Base-by-base conservation (phyloP, 2,888 invertebrate genomes). In the Phyto melanocephala region DNA sequence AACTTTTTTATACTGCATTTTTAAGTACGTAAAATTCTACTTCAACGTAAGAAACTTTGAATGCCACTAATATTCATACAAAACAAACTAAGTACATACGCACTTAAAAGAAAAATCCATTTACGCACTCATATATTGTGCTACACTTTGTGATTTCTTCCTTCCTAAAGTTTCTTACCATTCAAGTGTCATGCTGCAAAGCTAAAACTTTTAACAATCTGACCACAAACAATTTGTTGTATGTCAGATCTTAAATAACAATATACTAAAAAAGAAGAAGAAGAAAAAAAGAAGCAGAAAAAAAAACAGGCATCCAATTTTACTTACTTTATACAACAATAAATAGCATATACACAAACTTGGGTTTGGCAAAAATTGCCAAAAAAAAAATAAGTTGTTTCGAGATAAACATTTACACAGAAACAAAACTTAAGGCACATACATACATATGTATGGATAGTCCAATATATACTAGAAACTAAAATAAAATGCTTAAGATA, bases 211-310 rank as follows among this genome's bases (percentile, higher is more conserved):
- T 58, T 67, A 67, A 58, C 47, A 74, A 80, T 52, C 62, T 74
- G 52, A 74, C 80, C 74, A 74, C 37, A 74, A 80, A 42, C 74
- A 60, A 67, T 79, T 72, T 79, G 67, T 40, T 42, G 22, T 37
- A 28, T 71, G 47, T 65, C 65, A 56, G 56, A 58, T 65, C 47
- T 50, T 56, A 20, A 20, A 40, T 37, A 76, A 40, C 40, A 52
- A 67, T 60, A 76, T 67, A 58, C 67, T 20, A 28, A 52, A 28
- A 52, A 67, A 52, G 6, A n/a, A n/a, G n/a, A n/a, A n/a, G 13
- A 20, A 47, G 24, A 22, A 50, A 52, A 52, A 37, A 40, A 40
- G 13, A 20, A 63, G 6, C 11, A 40, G n/a, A 13, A 20, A 40
- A 37, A 20, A 24, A 45, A 28, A 28, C 22, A 42, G 28, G 28